Conservation (phyloP, 2,888 invertebrate species). For the Tortrix viridana region DNA sequence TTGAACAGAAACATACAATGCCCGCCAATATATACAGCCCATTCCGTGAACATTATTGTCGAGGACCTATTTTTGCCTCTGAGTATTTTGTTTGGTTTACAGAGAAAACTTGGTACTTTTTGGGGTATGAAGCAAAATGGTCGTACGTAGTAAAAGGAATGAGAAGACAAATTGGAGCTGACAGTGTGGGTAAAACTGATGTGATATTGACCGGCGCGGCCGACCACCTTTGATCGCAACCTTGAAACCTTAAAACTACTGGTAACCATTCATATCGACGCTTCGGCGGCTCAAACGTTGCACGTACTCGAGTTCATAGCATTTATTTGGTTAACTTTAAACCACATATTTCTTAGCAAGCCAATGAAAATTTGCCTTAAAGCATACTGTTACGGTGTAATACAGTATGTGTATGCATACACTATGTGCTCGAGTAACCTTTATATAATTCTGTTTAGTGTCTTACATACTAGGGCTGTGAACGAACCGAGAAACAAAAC, state of each 20-base stretch:
- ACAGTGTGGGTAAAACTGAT: constrained; percentile 74
- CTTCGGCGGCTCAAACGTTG: constrained; percentile 55
- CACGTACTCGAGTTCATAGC: constrained; percentile 45
- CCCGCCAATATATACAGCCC: not conserved
- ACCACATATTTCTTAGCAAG: constrained; percentile 11
- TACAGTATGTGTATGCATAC: constrained; percentile 42
- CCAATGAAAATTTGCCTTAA: not conserved
- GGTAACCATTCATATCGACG: constrained; percentile 73
- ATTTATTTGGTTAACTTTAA: constrained; percentile 13
- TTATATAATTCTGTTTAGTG: constrained; percentile 18
- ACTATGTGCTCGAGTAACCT: constrained; percentile 10
- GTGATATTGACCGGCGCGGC: constrained; percentile 68
- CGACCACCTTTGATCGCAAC: constrained; percentile 63
- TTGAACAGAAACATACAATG: constrained; percentile 31
- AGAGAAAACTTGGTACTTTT: not conserved
- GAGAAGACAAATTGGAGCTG: constrained; percentile 53
- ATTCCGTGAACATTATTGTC: not conserved
- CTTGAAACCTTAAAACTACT: constrained; percentile 73
- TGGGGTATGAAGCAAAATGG: not conserved
- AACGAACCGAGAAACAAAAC: too few species aligned
- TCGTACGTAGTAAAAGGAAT: constrained; percentile 29
- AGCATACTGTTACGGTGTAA: constrained; percentile 18
- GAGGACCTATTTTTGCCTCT: not conserved
- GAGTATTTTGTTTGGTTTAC: not conserved
- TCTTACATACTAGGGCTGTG: not conserved